Base-by-base conservation (phyloP, 2,888 invertebrate species). In the Campaea margaritaria region DNA sequence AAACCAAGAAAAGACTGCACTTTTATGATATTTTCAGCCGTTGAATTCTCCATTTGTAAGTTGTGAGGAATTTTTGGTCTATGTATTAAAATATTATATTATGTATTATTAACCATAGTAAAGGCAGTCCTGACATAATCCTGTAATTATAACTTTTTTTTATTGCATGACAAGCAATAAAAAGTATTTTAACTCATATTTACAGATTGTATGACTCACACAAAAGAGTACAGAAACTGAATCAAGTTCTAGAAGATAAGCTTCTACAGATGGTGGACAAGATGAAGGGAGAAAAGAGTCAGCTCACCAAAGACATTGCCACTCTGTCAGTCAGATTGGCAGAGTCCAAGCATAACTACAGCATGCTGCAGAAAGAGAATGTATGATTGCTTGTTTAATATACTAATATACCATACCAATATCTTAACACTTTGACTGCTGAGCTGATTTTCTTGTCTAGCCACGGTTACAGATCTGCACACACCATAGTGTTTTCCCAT, bases 201-300 rank as follows among this genome's bases (percentile, higher is more conserved):
- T 83, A 36, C 81, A 96, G 98, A 76, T 93, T 99, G 71, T 96
- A 97, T 88, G 98, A 99, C 81, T 97, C 98, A 55, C 98, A 99
- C 81, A 97, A 97, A 83, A 95, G 97, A 78, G 96, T 99, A 59
- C 98, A 98, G 87, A 97, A 97, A 88, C 95, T 99, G 42, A 99
- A 99, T 89, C 98, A 98, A 93, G 96, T 96, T 72, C 93, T 99
- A 73, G 99, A 99, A 92, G 99, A 99, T 84, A 99, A 98, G 85
- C 90, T 99, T 64, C 91, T 99, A 62, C 97, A 96, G 87, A 94
- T 98, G 86, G 98, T 98, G 7, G 98, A 98, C 88, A 96, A 96
- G 78, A 97, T 96, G 93, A 97, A 98, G 83, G 96, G 96, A 53
- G 98, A 98, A 83, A 97, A 98, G 83, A 95, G 95, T 72, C 95